phyloP scores from a whole-genome alignment of 2,888 invertebrate species.

The Thalpophila matura region DNA sequence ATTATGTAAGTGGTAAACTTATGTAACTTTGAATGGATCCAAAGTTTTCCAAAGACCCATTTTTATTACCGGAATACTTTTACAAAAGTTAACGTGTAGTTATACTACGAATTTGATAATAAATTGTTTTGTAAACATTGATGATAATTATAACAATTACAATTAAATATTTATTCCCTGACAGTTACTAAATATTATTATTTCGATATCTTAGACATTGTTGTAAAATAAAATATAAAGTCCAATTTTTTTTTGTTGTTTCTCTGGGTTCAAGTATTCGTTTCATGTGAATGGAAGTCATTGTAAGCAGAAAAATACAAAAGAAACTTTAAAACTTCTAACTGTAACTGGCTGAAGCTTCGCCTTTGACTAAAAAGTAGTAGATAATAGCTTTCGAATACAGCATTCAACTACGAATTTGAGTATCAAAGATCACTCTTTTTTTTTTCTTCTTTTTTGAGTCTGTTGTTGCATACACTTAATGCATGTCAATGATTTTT shows the following conservation, averaged over 20 bases:
- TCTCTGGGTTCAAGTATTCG: constrained; percentile 1
- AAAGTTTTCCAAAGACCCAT: neutral
- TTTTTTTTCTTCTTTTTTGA: neutral
- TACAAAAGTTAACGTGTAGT: constrained; percentile 39
- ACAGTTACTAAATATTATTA: neutral
- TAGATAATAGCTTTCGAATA: neutral
- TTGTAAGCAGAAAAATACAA: neutral
- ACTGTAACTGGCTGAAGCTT: neutral
- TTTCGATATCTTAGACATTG: neutral
- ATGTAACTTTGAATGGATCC: constrained; percentile 8
- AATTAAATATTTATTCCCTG: constrained; percentile 11
- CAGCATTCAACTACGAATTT: neutral
- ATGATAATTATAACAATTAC: constrained; percentile 29
- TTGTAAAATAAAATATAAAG: neutral
- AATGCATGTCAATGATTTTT: neutral
- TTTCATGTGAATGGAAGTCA: neutral
- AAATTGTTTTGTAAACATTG: constrained; percentile 28
- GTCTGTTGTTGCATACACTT: constrained; percentile 1
- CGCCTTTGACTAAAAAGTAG: neutral
- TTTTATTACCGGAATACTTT: too few relatives aligned
- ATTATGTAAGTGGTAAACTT: neutral
- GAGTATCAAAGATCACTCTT: neutral
- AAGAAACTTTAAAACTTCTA: neutral
- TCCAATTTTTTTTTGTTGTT: neutral
- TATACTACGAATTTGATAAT: constrained; percentile 47